phyloP scores from a whole-genome alignment of 2,797 vertebrate genomes.

The Typhlichthys eigenmanni region DNA sequence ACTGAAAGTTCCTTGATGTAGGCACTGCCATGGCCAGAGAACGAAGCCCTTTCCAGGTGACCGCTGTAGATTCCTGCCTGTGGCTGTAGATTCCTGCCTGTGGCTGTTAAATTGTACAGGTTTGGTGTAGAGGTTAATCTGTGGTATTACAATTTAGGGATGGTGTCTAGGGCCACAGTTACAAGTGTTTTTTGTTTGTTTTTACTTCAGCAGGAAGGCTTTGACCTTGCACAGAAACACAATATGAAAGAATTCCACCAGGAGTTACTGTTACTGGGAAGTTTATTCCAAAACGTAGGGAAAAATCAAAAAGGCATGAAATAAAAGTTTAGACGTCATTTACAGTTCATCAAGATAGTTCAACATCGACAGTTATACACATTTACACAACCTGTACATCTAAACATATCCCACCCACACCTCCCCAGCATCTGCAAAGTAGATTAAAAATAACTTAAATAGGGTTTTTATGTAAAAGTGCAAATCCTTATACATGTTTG shows the following conservation, averaged over 20 bases:
- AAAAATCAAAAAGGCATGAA: conserved; percentile 67
- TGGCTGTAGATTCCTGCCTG: neutral
- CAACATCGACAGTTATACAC: conserved; percentile 81
- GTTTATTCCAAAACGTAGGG: conserved; percentile 71
- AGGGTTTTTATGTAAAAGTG: conserved; percentile 83
- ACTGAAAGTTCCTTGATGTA: neutral
- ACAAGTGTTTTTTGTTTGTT: too few species aligned
- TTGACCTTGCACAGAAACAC: too few species aligned
- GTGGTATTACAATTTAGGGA: neutral
- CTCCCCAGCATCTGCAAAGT: conserved; percentile 65
- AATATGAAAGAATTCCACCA: conserved; percentile 2
- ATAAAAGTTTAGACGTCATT: conserved; percentile 70
- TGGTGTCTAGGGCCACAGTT: neutral
- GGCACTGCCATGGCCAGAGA: conserved; percentile 1
- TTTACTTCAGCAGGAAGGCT: too few species aligned
- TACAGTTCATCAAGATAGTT: conserved; percentile 75
- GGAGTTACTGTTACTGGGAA: conserved; percentile 61
- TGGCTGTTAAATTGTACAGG: neutral
- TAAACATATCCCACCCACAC: conserved; percentile 63
- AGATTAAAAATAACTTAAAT: conserved; percentile 85
- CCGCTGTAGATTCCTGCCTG: neutral
- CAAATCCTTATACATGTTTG: conserved; percentile 76
- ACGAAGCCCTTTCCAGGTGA: neutral
- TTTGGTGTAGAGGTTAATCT: conserved; percentile 3
- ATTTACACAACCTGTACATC: conserved; percentile 83